phyloP scores from a whole-genome alignment of 2,113 vertebrate genomes.

The Mormyrus lacerda region DNA sequence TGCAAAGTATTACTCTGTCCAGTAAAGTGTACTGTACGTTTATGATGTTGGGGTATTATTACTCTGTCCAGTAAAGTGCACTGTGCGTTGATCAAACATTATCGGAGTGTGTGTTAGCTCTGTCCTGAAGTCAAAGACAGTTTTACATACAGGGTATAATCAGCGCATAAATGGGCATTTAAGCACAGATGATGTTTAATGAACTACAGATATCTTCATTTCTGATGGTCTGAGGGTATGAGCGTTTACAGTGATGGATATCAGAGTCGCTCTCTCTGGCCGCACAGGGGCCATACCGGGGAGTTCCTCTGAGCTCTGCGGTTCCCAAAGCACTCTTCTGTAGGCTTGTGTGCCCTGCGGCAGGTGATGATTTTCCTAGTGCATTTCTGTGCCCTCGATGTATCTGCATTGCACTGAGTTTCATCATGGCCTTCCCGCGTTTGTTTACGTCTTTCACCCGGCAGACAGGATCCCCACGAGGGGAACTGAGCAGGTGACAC shows the following conservation, averaged over 20 bases:
- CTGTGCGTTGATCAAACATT: background rate
- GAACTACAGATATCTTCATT: background rate
- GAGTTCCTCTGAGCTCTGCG: background rate
- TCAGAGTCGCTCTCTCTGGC: background rate
- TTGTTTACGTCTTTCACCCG: conserved; percentile 14
- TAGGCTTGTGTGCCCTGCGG: background rate
- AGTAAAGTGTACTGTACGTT: no score
- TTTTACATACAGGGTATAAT: background rate
- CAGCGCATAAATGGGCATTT: background rate
- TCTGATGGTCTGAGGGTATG: background rate
- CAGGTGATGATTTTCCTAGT: background rate
- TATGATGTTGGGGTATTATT: background rate
- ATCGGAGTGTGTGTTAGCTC: background rate
- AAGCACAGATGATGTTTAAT: background rate
- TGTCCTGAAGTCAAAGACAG: background rate
- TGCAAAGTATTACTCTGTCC: background rate
- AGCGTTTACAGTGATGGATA: background rate
- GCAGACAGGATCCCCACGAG: background rate
- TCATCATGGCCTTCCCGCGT: conserved; percentile 26
- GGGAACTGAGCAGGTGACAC: conserved; percentile 7
- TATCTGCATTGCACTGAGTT: conserved; percentile 31
- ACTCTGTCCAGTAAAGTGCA: no score
- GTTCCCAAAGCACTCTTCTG: background rate
- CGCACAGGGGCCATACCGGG: background rate
- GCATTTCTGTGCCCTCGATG: conserved; percentile 5